Percentiles rank a stretch among this genome's conserved stretches.
These are phyloP conservation scores for Valencia hispanica DNA, from an alignment of 2,797 vertebrate genomes.

Conservation along the genomic window DNA sequence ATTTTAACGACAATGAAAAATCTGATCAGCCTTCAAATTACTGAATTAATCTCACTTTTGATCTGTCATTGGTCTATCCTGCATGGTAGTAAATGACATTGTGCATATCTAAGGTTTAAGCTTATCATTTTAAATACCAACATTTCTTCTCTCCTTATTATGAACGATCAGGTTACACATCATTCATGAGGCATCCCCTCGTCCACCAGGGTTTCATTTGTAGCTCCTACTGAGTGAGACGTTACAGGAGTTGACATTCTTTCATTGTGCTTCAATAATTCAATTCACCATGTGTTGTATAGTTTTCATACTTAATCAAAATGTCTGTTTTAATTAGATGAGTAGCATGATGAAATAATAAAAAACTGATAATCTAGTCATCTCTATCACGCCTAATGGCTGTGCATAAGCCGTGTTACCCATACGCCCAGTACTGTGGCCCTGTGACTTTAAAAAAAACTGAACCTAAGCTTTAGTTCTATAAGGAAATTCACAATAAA, in stretches of 20 bases:
- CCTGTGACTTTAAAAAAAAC: background rate
- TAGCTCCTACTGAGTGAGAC: background rate
- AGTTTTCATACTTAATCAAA: background rate
- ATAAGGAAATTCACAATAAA: background rate
- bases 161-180: background rate
- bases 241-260: background rate
- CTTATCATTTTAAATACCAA: background rate
- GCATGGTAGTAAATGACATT: background rate
- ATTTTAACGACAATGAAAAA: background rate
- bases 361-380: background rate
- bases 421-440: background rate
- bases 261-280: background rate
- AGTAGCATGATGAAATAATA: background rate
- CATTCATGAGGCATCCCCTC: background rate
- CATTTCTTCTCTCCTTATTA: constrained; percentile 6
- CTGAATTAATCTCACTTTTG: background rate
- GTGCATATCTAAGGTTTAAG: constrained; percentile 1
- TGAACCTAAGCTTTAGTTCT: background rate
- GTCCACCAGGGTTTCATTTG: background rate
- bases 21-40: background rate
- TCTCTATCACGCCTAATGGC: too few species aligned
- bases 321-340: background rate
- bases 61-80: background rate
- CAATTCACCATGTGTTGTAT: background rate
- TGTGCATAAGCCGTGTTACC: background rate